A percentile compares a stretch with the other conserved stretches of the same genome.
These are phyloP conservation scores for Sphecodes monilicornis DNA, from an alignment of 2,888 invertebrate species.

Conservation along the genomic window DNA sequence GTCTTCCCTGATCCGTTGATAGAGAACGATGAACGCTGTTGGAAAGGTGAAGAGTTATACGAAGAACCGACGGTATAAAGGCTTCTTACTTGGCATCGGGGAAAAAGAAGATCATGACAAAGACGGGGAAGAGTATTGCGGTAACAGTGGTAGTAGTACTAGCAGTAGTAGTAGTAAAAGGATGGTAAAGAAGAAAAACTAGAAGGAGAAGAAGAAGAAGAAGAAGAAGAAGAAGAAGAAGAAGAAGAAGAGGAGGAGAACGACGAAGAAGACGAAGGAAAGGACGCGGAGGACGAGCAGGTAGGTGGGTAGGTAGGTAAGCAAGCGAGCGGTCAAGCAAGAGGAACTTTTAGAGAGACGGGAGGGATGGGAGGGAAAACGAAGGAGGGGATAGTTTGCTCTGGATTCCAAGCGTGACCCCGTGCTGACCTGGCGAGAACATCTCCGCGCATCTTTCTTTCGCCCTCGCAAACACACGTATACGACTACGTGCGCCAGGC, in stretches of 20 bases:
- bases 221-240: conserved; percentile 11
- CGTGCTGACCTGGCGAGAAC: conserved; percentile 83
- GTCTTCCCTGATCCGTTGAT: conserved; percentile 35
- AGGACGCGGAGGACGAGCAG: conserved; percentile 48
- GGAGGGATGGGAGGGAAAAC: conserved; percentile 51
- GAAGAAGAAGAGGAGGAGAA: conserved; percentile 30
- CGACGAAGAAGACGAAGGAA: conserved; percentile 36
- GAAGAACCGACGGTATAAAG: conserved; percentile 64
- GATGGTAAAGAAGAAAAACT: conserved; percentile 12
- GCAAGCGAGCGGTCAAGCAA: conserved; percentile 70
- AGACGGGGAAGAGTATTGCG: conserved; percentile 41
- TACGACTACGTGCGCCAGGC: conserved; percentile 12
- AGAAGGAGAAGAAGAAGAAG: conserved; percentile 33
- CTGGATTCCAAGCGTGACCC: conserved; percentile 84
- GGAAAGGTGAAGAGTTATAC: conserved; percentile 61
- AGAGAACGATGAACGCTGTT: conserved; percentile 30
- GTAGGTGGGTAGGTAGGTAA: conserved; percentile 72
- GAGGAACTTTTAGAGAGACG: conserved; percentile 58
- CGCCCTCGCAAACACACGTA: conserved; percentile 61
- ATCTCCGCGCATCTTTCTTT: conserved; percentile 80
- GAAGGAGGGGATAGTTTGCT: conserved; percentile 82
- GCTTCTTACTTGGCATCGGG: conserved; percentile 65
- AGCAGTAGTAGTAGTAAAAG: conserved; percentile 25
- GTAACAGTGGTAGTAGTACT: conserved; percentile 17
- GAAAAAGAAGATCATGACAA: conserved; percentile 61